These are phyloP conservation scores for Euphysa ruthae DNA, from an alignment of 30 jellyfish, hydroid and myxozoan genomes.

Conservation along the genomic window DNA sequence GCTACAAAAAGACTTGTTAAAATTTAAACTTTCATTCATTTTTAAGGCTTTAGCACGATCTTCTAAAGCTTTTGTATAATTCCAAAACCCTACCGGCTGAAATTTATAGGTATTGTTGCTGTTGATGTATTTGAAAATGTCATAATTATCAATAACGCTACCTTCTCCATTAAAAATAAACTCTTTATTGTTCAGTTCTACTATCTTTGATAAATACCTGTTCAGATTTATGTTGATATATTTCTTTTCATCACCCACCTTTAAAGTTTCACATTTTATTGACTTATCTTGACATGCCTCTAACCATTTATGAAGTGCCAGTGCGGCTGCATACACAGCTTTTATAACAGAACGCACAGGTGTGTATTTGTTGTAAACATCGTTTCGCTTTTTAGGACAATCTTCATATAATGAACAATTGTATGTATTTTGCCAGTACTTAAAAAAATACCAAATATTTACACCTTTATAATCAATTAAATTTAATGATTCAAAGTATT, in stretches of 20 bases:
- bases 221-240: neutral
- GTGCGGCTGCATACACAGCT: slow-evolving; percentile 26
- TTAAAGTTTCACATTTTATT: neutral
- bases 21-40: neutral
- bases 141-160: slow-evolving; percentile 2
- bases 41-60: neutral
- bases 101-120: neutral
- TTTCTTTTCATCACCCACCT: neutral
- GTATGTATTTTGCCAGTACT: slow-evolving; percentile 42
- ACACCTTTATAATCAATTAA: slow-evolving; percentile 34
- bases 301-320: neutral
- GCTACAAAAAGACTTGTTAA: slow-evolving; percentile 21
- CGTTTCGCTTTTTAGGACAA: slow-evolving; percentile 16
- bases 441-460: slow-evolving; percentile 1
- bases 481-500: slow-evolving; percentile 27
- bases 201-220: neutral
- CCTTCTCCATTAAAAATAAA: neutral
- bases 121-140: slow-evolving; percentile 7
- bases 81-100: slow-evolving; percentile 18
- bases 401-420: slow-evolving; percentile 31
- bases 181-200: neutral
- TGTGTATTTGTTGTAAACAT: slow-evolving; percentile 23
- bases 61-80: neutral
- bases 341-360: slow-evolving; percentile 63
- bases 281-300: neutral